Evolutionary conservation across 2,888 invertebrate species (phyloP).

Genomic region (Lasioglossum vierecki): DNA sequence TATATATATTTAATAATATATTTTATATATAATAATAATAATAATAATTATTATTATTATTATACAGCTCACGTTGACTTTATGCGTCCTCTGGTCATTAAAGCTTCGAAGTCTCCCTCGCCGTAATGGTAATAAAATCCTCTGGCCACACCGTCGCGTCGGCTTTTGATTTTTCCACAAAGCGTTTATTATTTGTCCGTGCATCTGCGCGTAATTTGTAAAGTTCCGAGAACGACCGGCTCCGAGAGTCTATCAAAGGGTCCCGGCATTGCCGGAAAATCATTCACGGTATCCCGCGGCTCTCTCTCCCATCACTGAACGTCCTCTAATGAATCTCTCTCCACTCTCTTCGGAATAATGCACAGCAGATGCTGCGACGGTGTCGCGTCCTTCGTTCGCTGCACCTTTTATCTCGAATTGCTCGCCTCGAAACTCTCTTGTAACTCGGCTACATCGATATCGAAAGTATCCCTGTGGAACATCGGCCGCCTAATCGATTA

Average conservation of each 20-base stretch:
- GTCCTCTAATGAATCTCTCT: slow-evolving; percentile 7
- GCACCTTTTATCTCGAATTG: slow-evolving; percentile 10
- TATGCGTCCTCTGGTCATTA: not conserved
- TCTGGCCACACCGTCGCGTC: not conserved
- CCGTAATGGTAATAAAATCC: slow-evolving; percentile 22
- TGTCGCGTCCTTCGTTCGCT: slow-evolving; percentile 5
- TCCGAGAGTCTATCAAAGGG: slow-evolving; percentile 10
- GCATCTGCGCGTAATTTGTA: slow-evolving; percentile 23
- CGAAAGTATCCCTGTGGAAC: not conserved
- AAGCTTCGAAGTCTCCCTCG: not conserved
- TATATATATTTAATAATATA: too few relatives aligned
- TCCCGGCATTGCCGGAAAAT: slow-evolving; percentile 10
- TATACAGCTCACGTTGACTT: not conserved
- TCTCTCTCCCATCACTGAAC: not conserved
- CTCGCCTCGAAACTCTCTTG: not conserved
- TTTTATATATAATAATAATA: too few relatives aligned
- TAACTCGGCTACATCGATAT: slow-evolving; percentile 22
- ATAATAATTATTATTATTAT: too few relatives aligned
- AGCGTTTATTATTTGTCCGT: slow-evolving; percentile 13
- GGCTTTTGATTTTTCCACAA: slow-evolving; percentile 28
- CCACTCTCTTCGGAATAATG: not conserved
- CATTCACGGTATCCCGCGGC: not conserved
- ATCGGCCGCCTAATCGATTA: slow-evolving; percentile 1
- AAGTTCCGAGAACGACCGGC: slow-evolving; percentile 23
- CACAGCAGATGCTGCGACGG: not conserved